A percentile compares a stretch with the other conserved stretches of the same genome.
Conservation (phyloP, 2,113 vertebrate species). For the Columbina picui region DNA sequence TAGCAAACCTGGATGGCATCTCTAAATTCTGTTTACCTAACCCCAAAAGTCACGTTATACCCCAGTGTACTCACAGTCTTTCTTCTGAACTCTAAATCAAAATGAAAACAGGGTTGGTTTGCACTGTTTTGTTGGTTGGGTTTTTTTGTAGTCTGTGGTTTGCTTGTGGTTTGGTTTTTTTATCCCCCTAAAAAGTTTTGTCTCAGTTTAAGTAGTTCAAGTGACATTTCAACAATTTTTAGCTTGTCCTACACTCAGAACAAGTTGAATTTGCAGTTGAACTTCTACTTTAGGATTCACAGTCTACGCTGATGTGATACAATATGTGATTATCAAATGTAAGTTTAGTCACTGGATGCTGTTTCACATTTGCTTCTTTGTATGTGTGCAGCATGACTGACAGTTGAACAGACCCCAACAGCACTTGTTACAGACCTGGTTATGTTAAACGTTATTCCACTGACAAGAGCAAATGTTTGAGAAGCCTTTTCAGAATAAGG, state of each 20-base stretch:
- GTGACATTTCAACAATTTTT: not conserved
- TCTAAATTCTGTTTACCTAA: not conserved
- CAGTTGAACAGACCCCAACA: not conserved
- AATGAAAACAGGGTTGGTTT: not conserved
- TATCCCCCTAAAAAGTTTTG: not conserved
- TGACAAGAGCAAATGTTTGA: not conserved
- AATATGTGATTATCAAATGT: not conserved
- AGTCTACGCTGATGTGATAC: not conserved
- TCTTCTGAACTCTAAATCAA: not conserved
- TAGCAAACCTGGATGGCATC: not conserved
- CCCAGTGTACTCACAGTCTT: not conserved
- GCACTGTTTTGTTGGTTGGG: not conserved
- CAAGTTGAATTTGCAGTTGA: not conserved
- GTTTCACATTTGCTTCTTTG: not conserved
- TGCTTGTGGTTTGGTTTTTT: not conserved
- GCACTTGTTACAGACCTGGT: not conserved
- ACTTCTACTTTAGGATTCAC: not conserved
- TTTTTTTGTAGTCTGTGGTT: not conserved
- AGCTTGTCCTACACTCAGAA: not conserved
- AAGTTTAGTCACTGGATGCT: not conserved
- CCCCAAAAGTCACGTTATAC: not conserved
- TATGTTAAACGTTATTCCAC: not conserved
- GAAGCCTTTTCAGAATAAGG: not conserved
- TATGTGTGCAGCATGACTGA: accelerated
- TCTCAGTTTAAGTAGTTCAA: not conserved